A percentile compares a stretch with the other conserved stretches of the same genome.
Conservation (phyloP, 2,113 vertebrate genomes). For the Pachyramphus minor region DNA sequence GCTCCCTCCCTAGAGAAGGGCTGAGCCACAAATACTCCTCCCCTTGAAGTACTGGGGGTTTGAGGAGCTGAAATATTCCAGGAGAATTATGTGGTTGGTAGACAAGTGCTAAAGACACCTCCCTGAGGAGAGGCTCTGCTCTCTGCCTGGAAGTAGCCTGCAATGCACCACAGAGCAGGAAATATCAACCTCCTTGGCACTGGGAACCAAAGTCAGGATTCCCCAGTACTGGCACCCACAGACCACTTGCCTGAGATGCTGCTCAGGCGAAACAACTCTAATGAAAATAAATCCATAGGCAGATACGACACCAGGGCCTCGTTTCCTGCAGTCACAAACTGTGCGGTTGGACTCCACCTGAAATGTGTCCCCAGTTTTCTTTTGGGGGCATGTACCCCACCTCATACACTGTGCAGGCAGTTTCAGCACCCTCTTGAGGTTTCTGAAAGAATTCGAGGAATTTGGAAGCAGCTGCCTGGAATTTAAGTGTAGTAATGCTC, state of each 20-base stretch:
- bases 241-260: background rate
- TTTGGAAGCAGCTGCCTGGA: background rate
- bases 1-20: background rate
- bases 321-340: background rate
- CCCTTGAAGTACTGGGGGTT: background rate
- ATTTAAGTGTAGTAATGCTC: background rate
- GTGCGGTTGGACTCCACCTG: accelerated
- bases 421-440: background rate
- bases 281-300: background rate
- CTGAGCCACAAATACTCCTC: background rate
- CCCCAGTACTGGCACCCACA: background rate
- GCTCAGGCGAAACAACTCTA: background rate
- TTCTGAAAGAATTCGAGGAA: background rate
- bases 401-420: too few species aligned
- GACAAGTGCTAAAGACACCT: background rate
- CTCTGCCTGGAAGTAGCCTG: background rate
- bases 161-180: background rate
- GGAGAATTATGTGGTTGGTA: background rate
- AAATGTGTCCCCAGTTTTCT: background rate
- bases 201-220: background rate
- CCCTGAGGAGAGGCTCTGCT: background rate
- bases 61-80: background rate
- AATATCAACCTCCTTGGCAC: background rate
- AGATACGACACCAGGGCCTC: background rate
- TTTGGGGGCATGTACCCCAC: background rate